Evolutionary conservation across 2,797 vertebrate species (phyloP).

Genomic region (Lycodopsis pacificus): DNA sequence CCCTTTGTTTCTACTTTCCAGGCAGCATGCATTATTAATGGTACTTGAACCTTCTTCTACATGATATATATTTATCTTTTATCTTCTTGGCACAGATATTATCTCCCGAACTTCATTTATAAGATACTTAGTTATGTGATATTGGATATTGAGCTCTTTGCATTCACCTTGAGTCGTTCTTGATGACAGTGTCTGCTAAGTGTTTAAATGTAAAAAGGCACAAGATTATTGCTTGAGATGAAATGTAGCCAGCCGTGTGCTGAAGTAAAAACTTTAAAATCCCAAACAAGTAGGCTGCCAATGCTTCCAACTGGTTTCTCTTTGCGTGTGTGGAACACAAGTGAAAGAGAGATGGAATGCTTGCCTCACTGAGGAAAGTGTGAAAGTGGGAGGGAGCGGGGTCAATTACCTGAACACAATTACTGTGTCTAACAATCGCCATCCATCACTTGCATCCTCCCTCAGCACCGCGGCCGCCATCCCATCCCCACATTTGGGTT

Average conservation of each 20-base stretch:
- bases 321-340: constrained; percentile 61
- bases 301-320: constrained; percentile 26
- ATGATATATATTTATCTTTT: constrained; percentile 12
- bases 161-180: constrained; percentile 2
- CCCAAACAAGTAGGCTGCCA: constrained; percentile 55
- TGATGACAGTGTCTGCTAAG: constrained; percentile 2
- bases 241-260: constrained; percentile 17
- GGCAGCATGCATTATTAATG: not conserved
- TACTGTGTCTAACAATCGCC: constrained; percentile 84
- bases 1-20: not conserved
- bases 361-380: constrained; percentile 61
- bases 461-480: constrained; percentile 67
- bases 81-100: constrained; percentile 4
- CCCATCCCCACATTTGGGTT: constrained; percentile 75
- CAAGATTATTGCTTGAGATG: constrained; percentile 25
- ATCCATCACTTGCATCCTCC: constrained; percentile 84
- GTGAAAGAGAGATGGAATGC: constrained; percentile 70
- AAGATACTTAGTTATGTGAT: not conserved
- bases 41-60: not conserved
- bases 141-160: not conserved
- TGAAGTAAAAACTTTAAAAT: constrained; percentile 58
- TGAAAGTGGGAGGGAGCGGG: constrained; percentile 59
- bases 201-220: constrained; percentile 18
- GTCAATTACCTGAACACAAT: constrained; percentile 88
- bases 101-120: not conserved